These are phyloP conservation scores for Pao palembangensis DNA, from an alignment of 2,113 vertebrate species.

Conservation along the genomic window DNA sequence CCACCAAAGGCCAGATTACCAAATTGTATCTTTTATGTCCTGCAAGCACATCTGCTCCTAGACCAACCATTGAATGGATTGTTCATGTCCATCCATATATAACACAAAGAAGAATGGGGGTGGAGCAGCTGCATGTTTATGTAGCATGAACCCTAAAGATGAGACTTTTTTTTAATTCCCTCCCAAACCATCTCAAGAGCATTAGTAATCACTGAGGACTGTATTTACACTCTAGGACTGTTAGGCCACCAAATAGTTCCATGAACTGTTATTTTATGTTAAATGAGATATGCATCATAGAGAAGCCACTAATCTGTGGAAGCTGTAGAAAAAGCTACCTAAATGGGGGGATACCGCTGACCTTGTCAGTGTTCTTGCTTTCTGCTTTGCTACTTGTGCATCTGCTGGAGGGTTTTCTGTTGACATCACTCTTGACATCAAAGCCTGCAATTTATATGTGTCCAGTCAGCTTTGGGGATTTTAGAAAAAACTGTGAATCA, in stretches of 20 bases:
- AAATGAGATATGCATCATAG: too few relatives aligned
- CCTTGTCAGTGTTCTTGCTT: too few relatives aligned
- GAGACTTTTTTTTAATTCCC: not conserved
- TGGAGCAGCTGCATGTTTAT: not conserved
- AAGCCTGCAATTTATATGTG: too few relatives aligned
- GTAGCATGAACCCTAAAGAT: not conserved
- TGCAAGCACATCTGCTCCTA: conserved; percentile 34
- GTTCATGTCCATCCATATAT: conserved; percentile 9
- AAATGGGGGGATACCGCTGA: too few relatives aligned
- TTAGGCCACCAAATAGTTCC: not conserved
- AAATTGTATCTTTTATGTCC: conserved; percentile 39
- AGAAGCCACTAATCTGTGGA: too few relatives aligned
- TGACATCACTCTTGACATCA: too few relatives aligned
- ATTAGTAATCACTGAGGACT: not conserved
- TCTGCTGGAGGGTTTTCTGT: too few relatives aligned
- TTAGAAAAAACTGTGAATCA: too few relatives aligned
- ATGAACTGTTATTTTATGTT: too few relatives aligned
- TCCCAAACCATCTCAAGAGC: not conserved
- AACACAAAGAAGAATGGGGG: conserved; percentile 1
- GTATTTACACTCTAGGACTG: not conserved
- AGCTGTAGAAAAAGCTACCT: too few relatives aligned
- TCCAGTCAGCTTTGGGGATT: too few relatives aligned
- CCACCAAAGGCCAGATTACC: conserved; percentile 2
- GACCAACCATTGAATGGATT: conserved; percentile 7
- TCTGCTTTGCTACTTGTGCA: too few relatives aligned